Base-by-base conservation (phyloP, 2,113 vertebrate genomes). In the Pholis gunnellus region DNA sequence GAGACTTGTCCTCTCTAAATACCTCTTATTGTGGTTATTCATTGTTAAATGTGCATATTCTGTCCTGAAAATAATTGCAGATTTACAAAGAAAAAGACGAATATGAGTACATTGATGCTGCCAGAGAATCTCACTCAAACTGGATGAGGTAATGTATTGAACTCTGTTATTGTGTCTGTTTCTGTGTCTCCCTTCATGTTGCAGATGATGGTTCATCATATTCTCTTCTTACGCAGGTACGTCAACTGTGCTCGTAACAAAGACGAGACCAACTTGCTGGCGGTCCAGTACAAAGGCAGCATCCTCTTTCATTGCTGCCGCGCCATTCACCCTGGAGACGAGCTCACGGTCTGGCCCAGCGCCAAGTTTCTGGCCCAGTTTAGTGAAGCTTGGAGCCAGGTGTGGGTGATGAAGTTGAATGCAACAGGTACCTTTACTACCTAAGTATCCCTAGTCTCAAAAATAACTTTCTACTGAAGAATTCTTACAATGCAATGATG, bases 81-180 rank as follows among this genome's bases (percentile, higher is more conserved):
- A 95, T 97, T 79, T 94, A 80, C 83, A 95, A 91, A 91, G 95
- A 88, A 14, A 90, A 89, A 80, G 90, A 94, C 31, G 89, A 92
- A 59, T 95, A 90, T 25, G 95, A 95, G 70, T 97, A 95, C 61
- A 94, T 97, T 36, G 95, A 97, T 74, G 96, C 93, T 38, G 88
- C 93, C 60, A 92, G 94, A 56, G 91, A 94, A 29, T 92, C 94
- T 8, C 87, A 89, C 69, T 95, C 96, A 20, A 97, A 97, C 85
- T 97, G 96, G 96, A 96, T 97, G 96, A 96, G 96, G 96, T 97
- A 81, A 94, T 13, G 8, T 27, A n/a, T 31, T 52, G 22, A 27
- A 17, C 46, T 52, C 7, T 54, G 4, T 22, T 40, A 13, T 25
- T 17, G 8, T 56, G 22, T 17, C 9, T 42, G 36, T 27, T 15